A percentile compares a stretch with the other conserved stretches of the same genome.
phyloP scores from a whole-genome alignment of 1,140 invertebrate species.

The Antheraea mylitta region DNA sequence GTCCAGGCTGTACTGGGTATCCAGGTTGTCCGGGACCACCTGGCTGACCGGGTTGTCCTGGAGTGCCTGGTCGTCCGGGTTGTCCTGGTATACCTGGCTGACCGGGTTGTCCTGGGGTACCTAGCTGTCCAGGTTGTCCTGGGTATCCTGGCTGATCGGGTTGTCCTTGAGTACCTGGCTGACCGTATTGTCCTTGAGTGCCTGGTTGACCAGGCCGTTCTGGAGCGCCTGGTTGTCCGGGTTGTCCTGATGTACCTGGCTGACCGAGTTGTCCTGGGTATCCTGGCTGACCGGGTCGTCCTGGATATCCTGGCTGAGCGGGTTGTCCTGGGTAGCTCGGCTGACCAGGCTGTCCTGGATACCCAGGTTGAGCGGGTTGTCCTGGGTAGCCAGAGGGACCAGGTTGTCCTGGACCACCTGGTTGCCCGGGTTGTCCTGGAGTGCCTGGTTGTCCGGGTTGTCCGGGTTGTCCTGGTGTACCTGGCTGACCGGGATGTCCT shows the following conservation, averaged over 20 bases:
- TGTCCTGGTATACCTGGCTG: not conserved
- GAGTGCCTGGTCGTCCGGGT: not conserved
- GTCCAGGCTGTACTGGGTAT: not conserved
- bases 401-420: not conserved
- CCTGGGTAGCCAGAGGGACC: not conserved
- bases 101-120: slow-evolving; percentile 5
- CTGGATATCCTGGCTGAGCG: slow-evolving; percentile 22
- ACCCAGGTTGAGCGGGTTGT: not conserved
- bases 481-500: not conserved
- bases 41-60: slow-evolving; percentile 4
- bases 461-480: not conserved
- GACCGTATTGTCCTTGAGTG: not conserved
- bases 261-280: not conserved
- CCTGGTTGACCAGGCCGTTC: slow-evolving; percentile 9
- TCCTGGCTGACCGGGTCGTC: slow-evolving; percentile 19
- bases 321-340: not conserved
- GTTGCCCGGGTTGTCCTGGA: slow-evolving; percentile 1
- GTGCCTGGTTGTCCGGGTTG: not conserved
- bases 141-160: not conserved
- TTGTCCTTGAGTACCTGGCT: slow-evolving; percentile 6
- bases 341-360: not conserved
- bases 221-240: slow-evolving; percentile 7
- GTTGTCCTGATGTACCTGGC: not conserved
- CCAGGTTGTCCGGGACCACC: slow-evolving; percentile 6
- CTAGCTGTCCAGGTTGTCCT: slow-evolving; percentile 3